Evolutionary conservation across 2,888 invertebrate genomes (phyloP), one percentile per base, ranked within the genome.

Genomic region (Steinernema scapterisci): DNA sequence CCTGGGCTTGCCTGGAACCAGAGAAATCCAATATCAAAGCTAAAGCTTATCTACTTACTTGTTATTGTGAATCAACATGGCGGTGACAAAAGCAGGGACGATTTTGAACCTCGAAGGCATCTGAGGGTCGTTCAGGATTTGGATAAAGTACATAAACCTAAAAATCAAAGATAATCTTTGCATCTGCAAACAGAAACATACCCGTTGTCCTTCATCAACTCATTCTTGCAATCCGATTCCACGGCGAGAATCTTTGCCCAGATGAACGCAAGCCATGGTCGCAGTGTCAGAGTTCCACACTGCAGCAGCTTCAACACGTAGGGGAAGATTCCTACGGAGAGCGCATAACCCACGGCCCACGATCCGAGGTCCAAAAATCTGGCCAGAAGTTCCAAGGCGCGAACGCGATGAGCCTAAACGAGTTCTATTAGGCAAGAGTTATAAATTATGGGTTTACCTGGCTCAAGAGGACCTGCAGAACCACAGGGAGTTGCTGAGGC

Each of bases 241-340:
- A 97, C 95, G 43, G 97, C 95, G 75, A 99, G 90, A 84, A 99
- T 86, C 78, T 97, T 96, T 21, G 99, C 96, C 99, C 99, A 99
- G 83, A 99, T 97, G 89, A 96, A 97, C 56, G 97, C 95, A 83
- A 99, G 91, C 77, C 95, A 91, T 7, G 95, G 94, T 75, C 96
- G 91, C 82, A 99, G 21, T 6, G 74, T 43, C 31, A 71, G 46
- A 46, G 31, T 45, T 27, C 44, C 76, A 74, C 84, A 95, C 90
- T 99, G 97, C 84, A 99, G 91, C 83, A 99, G 90, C 89, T 97
- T 97, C 74, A 99, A 91, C 84, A 99, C 96, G 89, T 99, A 99
- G 0, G 99, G 99, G 89, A 97, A 99, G 88, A 99, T 97, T 82
- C 99, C 86, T 63, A 99, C 99, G 73, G 94, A 94, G 27, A 99